phyloP scores from a whole-genome alignment of 1,140 invertebrate genomes.

The Pogonognathellus flavescens region DNA sequence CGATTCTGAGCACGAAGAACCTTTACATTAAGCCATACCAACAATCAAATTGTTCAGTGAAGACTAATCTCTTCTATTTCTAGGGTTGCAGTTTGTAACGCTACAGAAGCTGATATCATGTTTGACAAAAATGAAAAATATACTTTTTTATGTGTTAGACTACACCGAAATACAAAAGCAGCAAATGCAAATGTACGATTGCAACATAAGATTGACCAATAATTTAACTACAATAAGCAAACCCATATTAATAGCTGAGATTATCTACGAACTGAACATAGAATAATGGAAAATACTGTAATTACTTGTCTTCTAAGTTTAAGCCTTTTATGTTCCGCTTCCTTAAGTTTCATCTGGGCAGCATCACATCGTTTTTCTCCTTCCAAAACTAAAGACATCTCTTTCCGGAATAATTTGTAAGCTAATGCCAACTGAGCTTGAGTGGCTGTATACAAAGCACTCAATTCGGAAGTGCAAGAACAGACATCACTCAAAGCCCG shows the following conservation, averaged over 20 bases:
- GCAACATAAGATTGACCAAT: not conserved
- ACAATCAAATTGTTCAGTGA: not conserved
- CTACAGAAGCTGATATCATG: not conserved
- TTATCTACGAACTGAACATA: constrained; percentile 35
- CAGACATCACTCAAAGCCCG: constrained; percentile 73
- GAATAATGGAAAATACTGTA: not conserved
- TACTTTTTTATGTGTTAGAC: not conserved
- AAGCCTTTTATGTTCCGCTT: constrained; percentile 65
- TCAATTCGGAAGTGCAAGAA: constrained; percentile 72
- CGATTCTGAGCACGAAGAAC: constrained; percentile 74
- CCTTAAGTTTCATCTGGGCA: constrained; percentile 57
- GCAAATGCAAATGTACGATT: not conserved
- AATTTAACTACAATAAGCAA: constrained; percentile 20
- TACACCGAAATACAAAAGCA: not conserved
- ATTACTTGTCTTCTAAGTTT: constrained; percentile 67
- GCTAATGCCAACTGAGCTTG: constrained; percentile 71
- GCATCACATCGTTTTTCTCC: constrained; percentile 64
- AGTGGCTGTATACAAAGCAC: constrained; percentile 73
- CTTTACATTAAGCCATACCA: constrained; percentile 66
- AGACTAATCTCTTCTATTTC: constrained; percentile 38
- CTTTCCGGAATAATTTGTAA: constrained; percentile 66
- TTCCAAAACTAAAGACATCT: constrained; percentile 68
- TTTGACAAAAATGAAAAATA: not conserved
- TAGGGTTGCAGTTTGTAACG: not conserved
- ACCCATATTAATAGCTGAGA: constrained; percentile 45